Percentiles rank a stretch among this genome's conserved stretches.
phyloP scores from a whole-genome alignment of 2,888 invertebrate genomes.

The Andrena trimmerana region DNA sequence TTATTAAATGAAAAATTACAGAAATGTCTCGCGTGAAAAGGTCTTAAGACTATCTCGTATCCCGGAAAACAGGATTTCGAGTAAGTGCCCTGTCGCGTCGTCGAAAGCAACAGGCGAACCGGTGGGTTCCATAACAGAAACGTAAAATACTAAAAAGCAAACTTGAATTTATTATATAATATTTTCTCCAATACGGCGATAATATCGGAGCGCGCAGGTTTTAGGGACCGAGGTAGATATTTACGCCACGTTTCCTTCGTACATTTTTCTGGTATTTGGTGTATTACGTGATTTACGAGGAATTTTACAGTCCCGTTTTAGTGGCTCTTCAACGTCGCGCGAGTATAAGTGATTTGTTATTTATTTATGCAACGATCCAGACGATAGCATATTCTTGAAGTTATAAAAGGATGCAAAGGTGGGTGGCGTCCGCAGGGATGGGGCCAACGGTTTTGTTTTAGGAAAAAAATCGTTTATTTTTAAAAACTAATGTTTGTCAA shows the following conservation, averaged over 20 bases:
- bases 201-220: background rate
- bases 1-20: no score
- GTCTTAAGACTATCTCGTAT: background rate
- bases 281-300: background rate
- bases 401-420: no score
- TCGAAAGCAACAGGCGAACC: constrained; percentile 12
- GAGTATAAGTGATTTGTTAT: no score
- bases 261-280: background rate
- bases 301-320: background rate
- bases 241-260: background rate
- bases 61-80: constrained; percentile 28
- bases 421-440: no score
- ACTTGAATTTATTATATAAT: constrained; percentile 7
- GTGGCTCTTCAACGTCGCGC: background rate
- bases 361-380: background rate
- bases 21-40: no score
- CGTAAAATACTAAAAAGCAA: background rate
- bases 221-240: background rate
- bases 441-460: no score
- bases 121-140: background rate
- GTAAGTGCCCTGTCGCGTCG: constrained; percentile 15
- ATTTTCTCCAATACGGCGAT: background rate
- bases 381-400: no score
- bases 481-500: no score
- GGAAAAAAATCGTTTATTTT: no score